Percentiles rank a stretch among this genome's conserved stretches.
phyloP scores from a whole-genome alignment of 2,113 vertebrate genomes.

The Zosterops japonicus region DNA sequence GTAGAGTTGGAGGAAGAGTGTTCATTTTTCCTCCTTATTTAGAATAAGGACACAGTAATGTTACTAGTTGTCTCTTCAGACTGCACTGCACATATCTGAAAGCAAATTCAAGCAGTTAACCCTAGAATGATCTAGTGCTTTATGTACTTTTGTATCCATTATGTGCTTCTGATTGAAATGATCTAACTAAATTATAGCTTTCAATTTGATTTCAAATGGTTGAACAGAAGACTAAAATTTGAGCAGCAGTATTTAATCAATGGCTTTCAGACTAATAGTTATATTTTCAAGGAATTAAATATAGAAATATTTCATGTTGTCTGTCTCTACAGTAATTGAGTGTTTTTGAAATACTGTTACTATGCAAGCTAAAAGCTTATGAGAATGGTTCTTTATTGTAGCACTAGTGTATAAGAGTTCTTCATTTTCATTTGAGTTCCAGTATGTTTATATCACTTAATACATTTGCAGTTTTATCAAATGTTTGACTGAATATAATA shows the following conservation, averaged over 20 bases:
- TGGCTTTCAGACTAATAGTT: slow-evolving; percentile 31
- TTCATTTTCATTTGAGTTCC: background rate
- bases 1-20: background rate
- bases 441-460: background rate
- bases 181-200: slow-evolving; percentile 29
- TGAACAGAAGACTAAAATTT: slow-evolving; percentile 18
- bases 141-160: slow-evolving; percentile 23
- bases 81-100: background rate
- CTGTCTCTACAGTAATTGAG: slow-evolving; percentile 9
- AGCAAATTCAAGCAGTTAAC: background rate
- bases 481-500: background rate
- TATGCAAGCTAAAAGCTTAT: slow-evolving; percentile 8
- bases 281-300: slow-evolving; percentile 33
- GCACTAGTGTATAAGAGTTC: background rate
- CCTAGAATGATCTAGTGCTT: slow-evolving; percentile 7
- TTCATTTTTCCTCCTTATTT: background rate
- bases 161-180: slow-evolving; percentile 18
- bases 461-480: background rate
- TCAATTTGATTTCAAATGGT: slow-evolving; percentile 41
- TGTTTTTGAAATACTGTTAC: slow-evolving; percentile 13
- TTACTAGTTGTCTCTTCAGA: background rate
- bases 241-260: slow-evolving; percentile 1
- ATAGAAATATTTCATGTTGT: slow-evolving; percentile 22
- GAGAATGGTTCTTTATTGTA: background rate
- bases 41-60: background rate